Evolutionary conservation across 2,888 invertebrate genomes (phyloP).

Genomic region (Odontocolon sp.): DNA sequence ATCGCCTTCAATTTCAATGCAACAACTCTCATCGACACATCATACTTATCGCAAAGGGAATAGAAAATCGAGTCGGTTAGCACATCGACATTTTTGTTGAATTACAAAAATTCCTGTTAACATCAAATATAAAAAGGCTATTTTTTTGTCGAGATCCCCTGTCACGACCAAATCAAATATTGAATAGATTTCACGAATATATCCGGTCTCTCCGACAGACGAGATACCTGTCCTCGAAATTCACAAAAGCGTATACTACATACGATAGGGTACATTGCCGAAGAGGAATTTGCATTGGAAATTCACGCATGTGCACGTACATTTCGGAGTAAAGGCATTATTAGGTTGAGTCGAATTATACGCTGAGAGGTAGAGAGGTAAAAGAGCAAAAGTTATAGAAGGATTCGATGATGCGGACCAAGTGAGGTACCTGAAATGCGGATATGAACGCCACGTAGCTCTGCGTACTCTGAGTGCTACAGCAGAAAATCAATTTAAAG

Average conservation of each 20-base stretch:
- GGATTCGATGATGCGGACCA: background rate
- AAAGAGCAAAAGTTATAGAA: background rate
- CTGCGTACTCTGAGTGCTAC: background rate
- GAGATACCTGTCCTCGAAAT: background rate
- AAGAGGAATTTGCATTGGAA: slow-evolving; percentile 3
- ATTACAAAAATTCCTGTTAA: too few relatives aligned
- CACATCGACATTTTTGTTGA: too few relatives aligned
- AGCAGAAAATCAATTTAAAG: too few relatives aligned
- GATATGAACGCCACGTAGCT: background rate
- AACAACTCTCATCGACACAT: too few relatives aligned
- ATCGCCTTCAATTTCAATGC: background rate
- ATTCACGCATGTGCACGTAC: background rate
- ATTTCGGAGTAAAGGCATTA: background rate
- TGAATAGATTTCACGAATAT: too few relatives aligned
- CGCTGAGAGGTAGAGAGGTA: background rate
- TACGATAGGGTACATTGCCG: background rate
- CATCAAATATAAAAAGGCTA: too few relatives aligned
- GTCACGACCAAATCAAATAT: too few relatives aligned
- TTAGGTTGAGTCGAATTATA: background rate
- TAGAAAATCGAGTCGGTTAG: too few relatives aligned
- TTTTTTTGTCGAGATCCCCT: too few relatives aligned
- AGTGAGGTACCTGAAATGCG: background rate
- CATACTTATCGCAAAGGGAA: too few relatives aligned
- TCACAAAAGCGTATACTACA: background rate
- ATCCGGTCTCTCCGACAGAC: too few relatives aligned